Conservation (phyloP, 2,888 invertebrate genomes). For the Aleiodes leptofemur region DNA sequence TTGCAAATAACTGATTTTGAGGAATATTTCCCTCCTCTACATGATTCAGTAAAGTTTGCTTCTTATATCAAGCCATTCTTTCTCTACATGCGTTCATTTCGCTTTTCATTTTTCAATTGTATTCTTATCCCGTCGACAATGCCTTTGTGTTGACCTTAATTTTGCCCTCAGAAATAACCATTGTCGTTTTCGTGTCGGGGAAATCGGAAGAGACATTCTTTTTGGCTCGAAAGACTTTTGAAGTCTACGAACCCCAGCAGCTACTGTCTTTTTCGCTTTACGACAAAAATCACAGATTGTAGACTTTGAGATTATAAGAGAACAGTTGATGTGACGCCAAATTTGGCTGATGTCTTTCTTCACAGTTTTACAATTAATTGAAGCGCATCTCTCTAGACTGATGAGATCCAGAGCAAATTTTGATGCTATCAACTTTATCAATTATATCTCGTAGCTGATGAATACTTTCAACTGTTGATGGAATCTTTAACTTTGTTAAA, state of each 20-base stretch:
- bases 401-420: not conserved
- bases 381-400: not conserved
- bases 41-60: not conserved
- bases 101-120: no score
- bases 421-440: no score
- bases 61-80: not conserved
- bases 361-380: constrained; percentile 1
- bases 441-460: no score
- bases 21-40: not conserved
- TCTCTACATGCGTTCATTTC: no score
- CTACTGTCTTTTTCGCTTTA: not conserved
- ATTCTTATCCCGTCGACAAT: no score
- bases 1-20: not conserved
- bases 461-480: no score
- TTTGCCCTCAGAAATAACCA: no score
- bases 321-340: constrained; percentile 3
- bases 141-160: no score
- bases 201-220: not conserved
- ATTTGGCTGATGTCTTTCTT: not conserved
- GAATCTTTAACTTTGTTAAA: no score
- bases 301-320: not conserved
- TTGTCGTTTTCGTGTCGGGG: no score
- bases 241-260: not conserved
- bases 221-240: not conserved
- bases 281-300: not conserved